phyloP scores from a whole-genome alignment of 2,888 invertebrate species.

The Agriopis marginaria region DNA sequence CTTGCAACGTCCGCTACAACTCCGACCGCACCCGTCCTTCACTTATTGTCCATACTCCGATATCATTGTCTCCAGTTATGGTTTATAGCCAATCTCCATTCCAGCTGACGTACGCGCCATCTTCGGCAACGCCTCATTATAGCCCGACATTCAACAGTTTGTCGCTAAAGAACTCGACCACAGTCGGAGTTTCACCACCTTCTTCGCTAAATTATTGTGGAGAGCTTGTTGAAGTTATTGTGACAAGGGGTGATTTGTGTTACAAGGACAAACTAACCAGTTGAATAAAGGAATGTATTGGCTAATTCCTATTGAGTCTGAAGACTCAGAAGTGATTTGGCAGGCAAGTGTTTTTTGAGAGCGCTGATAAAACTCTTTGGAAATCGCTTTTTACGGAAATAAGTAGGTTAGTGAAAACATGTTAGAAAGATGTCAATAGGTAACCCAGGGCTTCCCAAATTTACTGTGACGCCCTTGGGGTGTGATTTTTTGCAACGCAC shows the following conservation, averaged over 20 bases:
- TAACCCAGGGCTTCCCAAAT: no score
- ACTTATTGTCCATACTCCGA: slow-evolving; percentile 48
- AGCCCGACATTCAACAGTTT: slow-evolving; percentile 27
- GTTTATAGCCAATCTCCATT: slow-evolving; percentile 62
- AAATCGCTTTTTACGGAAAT: no score
- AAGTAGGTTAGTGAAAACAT: no score
- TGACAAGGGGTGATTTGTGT: slow-evolving; percentile 6
- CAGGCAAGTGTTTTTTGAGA: no score
- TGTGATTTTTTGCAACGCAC: no score
- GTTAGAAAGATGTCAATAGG: no score
- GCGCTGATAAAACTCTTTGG: not conserved
- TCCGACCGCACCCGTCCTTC: slow-evolving; percentile 27
- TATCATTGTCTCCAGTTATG: slow-evolving; percentile 64
- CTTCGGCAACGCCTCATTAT: slow-evolving; percentile 62
- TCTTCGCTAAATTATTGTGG: not conserved
- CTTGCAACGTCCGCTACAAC: not conserved
- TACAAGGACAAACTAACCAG: slow-evolving; percentile 13
- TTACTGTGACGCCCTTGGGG: no score
- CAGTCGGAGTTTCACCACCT: not conserved
- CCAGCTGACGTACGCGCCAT: slow-evolving; percentile 50
- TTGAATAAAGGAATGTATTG: slow-evolving; percentile 7
- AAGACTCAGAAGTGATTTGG: not conserved
- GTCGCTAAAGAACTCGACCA: slow-evolving; percentile 6
- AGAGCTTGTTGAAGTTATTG: not conserved
- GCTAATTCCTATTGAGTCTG: no score